phyloP scores from a whole-genome alignment of 2,113 vertebrate genomes.

The Setophaga kirtlandii region DNA sequence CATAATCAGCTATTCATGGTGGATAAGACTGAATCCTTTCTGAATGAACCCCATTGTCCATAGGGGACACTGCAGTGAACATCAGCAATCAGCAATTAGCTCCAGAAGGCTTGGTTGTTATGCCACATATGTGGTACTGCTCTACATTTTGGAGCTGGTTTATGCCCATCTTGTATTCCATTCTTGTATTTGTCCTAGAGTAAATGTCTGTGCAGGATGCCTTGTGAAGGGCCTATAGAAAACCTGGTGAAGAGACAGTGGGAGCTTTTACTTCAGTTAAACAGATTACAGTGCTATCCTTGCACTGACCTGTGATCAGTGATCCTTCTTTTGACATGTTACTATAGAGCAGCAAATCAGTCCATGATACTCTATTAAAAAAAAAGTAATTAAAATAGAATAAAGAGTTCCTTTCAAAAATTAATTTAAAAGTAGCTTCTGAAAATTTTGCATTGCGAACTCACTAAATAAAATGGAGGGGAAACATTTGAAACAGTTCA shows the following conservation, averaged over 20 bases:
- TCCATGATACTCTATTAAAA: neutral
- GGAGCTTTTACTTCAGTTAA: neutral
- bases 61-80: neutral
- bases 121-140: rapidly evolving
- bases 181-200: neutral
- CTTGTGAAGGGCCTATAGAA: neutral
- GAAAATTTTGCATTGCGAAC: neutral
- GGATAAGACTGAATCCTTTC: neutral
- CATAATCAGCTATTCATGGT: neutral
- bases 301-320: neutral
- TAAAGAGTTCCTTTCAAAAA: neutral
- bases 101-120: neutral
- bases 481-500: neutral
- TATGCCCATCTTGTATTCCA: neutral
- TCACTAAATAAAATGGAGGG: neutral
- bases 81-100: neutral
- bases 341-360: neutral
- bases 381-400: neutral
- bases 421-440: neutral
- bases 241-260: neutral
- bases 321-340: neutral
- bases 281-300: neutral
- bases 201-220: neutral
- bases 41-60: neutral
- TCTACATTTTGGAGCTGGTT: neutral